Evolutionary conservation across 1,140 invertebrate genomes (phyloP), one percentile per base, ranked within the genome.

Genomic region (Panulirus ornatus): DNA sequence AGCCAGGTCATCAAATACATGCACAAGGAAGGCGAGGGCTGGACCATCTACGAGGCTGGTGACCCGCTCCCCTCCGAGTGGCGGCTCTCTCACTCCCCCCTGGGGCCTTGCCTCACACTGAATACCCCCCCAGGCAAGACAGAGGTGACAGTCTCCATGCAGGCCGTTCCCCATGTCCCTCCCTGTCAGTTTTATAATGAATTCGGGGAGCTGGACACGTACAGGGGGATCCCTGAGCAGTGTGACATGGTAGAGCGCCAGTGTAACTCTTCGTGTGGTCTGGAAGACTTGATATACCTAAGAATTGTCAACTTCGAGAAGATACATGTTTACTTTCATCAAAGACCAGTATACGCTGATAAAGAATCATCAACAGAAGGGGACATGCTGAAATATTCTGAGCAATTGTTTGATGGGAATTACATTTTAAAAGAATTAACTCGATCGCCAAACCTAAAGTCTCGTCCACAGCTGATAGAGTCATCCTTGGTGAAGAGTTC

Each of bases 21-120:
- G 9, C n/a, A 27, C n/a, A 22, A 16, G 34, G 51, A 88, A 30
- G 27, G 8, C 16, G 22, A 70, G n/a, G 22, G 11, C 6, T 11
- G 58, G n/a, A n/a, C 11, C 30, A 9, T 38, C 27, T 66, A 63
- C 34, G 22, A 70, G 3, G 14, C n/a, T 8, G 27, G 51, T 27
- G 30, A 71, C 38, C 8, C 16, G 34, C n/a, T 83, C 16, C 2
- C 85, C 14, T 27, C 85, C 0, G 1, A 19, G 19, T 88, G 85
- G 85, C 73, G 75, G 3, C 27, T 54, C 0, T 79, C 85, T 6
- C 63, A 40, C 27, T 88, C 85, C 16, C 75, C 85, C 16, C 54
- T 88, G 36, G 85, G 85, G 1, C 85, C 85, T 2, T 88, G 85
- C 66, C 38, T 79, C 51, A 88, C 85, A n/a, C 76, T 78, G n/a